phyloP scores from a whole-genome alignment of 2,888 invertebrate genomes.

The Platypus cylindrus region DNA sequence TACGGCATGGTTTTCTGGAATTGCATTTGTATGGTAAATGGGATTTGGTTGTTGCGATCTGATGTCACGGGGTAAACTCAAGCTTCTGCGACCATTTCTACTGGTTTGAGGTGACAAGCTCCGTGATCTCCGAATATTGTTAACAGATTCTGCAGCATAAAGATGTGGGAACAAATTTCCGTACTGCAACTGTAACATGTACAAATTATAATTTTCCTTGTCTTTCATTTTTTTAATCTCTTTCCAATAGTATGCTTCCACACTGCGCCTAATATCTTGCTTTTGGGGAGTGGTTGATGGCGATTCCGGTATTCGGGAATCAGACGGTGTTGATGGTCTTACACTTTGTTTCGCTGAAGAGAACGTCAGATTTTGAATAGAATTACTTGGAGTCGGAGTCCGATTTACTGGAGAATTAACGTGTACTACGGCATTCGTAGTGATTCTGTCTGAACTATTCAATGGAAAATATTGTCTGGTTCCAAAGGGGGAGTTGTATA shows the following conservation, averaged over 20 bases:
- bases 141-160: constrained; percentile 29
- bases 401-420: constrained; percentile 19
- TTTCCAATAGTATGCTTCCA: constrained; percentile 58
- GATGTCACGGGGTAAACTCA: constrained; percentile 30
- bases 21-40: constrained; percentile 8
- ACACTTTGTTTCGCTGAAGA: constrained; percentile 16
- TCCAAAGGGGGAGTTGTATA: too few species aligned
- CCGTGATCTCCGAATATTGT: constrained; percentile 32
- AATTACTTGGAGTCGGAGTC: constrained; percentile 17
- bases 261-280: constrained; percentile 43
- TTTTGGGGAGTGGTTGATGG: constrained; percentile 34
- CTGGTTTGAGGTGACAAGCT: constrained; percentile 36
- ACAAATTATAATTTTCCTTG: constrained; percentile 44
- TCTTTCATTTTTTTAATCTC: constrained; percentile 50
- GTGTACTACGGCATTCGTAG: constrained; percentile 26
- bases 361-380: constrained; percentile 16
- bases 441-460: constrained; percentile 17
- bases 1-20: constrained; percentile 20
- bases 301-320: constrained; percentile 12
- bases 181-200: constrained; percentile 24
- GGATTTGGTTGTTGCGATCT: constrained; percentile 8
- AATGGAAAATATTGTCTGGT: constrained; percentile 16
- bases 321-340: constrained; percentile 12
- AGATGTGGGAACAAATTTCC: constrained; percentile 20
- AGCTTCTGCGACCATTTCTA: constrained; percentile 32